phyloP scores from a whole-genome alignment of 2,888 invertebrate species.

The Amblyjoppa fuscipennis region DNA sequence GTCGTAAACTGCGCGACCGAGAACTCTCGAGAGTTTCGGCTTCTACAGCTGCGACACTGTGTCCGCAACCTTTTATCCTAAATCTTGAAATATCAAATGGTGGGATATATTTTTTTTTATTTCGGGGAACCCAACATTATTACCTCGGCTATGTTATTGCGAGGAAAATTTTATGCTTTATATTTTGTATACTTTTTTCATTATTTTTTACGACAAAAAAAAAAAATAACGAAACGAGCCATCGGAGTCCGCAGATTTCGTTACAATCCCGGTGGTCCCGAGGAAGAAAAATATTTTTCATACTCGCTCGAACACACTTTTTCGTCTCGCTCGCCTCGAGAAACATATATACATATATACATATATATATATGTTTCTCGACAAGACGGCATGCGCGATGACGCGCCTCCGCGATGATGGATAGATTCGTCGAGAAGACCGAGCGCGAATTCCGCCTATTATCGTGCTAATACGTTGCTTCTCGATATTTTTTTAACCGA shows the following conservation, averaged over 20 bases:
- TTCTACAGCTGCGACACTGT: background rate
- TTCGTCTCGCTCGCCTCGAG: slow-evolving; percentile 27
- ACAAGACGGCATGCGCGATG: slow-evolving; percentile 22
- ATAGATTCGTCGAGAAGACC: slow-evolving; percentile 60
- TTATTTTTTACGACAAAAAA: background rate
- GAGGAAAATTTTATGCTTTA: background rate
- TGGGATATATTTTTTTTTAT: background rate
- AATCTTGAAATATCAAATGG: background rate
- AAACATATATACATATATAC: slow-evolving; percentile 15
- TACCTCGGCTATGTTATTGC: background rate
- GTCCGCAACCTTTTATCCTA: background rate
- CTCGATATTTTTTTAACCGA: slow-evolving; percentile 16
- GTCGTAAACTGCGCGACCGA: slow-evolving; percentile 15
- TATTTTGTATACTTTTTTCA: background rate
- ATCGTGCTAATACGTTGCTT: slow-evolving; percentile 37
- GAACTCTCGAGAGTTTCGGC: background rate
- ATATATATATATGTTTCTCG: slow-evolving; percentile 24
- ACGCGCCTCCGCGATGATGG: slow-evolving; percentile 53
- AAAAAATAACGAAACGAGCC: background rate
- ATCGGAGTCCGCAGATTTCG: slow-evolving; percentile 3
- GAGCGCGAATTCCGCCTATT: slow-evolving; percentile 46
- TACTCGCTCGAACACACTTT: slow-evolving; percentile 43
- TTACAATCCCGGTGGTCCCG: slow-evolving; percentile 31
- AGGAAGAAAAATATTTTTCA: slow-evolving; percentile 71
- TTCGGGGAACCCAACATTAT: background rate